These are phyloP conservation scores for Heliconius congener DNA, from an alignment of 1,140 invertebrate genomes.

Conservation along the genomic window DNA sequence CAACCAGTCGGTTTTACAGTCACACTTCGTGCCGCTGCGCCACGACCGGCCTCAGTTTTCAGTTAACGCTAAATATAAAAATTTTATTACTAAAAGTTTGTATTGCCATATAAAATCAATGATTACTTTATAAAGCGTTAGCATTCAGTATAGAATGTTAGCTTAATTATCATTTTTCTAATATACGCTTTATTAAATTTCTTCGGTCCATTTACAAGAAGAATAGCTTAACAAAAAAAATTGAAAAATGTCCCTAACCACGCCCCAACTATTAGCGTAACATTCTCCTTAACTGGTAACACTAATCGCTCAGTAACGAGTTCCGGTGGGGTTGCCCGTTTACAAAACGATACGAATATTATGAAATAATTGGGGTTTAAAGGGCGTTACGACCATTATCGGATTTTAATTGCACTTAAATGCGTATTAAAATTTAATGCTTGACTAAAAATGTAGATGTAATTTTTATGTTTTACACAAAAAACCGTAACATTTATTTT, in stretches of 20 bases:
- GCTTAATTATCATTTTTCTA: neutral
- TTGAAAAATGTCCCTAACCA: conserved; percentile 57
- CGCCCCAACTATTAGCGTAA: conserved; percentile 69
- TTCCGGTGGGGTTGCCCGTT: conserved; percentile 73
- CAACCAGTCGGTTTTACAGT: no score
- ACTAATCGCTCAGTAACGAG: conserved; percentile 78
- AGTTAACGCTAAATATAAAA: neutral
- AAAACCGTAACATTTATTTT: neutral
- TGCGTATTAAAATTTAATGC: conserved; percentile 24
- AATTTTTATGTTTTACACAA: conserved; percentile 2
- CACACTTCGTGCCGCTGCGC: no score
- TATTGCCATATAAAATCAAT: neutral
- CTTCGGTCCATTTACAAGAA: conserved; percentile 11
- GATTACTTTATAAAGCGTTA: neutral
- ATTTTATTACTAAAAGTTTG: neutral
- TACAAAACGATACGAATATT: conserved; percentile 51
- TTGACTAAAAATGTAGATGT: conserved; percentile 2
- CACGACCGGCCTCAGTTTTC: no score
- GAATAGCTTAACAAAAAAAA: conserved; percentile 20
- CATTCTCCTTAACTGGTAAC: conserved; percentile 76
- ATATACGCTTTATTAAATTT: neutral
- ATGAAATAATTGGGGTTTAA: conserved; percentile 59
- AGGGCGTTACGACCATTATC: conserved; percentile 36
- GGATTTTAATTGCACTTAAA: conserved; percentile 36
- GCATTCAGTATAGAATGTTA: neutral